Evolutionary conservation across 2,797 vertebrate species (phyloP).

Genomic region (Caiman crocodilus): DNA sequence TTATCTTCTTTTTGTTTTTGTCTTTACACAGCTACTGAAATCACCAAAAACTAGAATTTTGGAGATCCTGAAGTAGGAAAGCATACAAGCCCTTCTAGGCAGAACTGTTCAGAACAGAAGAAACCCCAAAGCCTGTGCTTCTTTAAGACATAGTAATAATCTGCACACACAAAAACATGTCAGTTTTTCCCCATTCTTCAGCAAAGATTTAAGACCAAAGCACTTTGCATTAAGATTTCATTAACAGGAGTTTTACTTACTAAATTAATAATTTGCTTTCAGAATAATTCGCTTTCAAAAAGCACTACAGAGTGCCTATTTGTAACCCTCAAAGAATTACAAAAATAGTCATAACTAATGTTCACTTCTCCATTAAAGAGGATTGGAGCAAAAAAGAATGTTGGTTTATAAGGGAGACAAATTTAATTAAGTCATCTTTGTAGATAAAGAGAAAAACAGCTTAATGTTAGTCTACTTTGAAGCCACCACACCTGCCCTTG

Average conservation of each 20-base stretch:
- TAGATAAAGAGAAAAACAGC: background rate
- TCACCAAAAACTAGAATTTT: background rate
- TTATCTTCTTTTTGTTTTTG: background rate
- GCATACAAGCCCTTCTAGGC: background rate
- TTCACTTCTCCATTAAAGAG: slow-evolving; percentile 55
- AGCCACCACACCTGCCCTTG: background rate
- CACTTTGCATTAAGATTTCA: slow-evolving; percentile 55
- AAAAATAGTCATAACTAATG: slow-evolving; percentile 57
- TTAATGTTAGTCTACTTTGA: slow-evolving; percentile 46
- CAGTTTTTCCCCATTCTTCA: slow-evolving; percentile 39
- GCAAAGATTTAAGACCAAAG: slow-evolving; percentile 51
- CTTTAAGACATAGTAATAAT: background rate
- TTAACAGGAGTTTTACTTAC: slow-evolving; percentile 72
- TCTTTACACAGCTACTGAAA: background rate
- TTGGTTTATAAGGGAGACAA: slow-evolving; percentile 68
- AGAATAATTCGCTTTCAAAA: slow-evolving; percentile 37
- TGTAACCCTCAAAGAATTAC: slow-evolving; percentile 69
- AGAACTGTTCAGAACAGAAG: slow-evolving; percentile 22
- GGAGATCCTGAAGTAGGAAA: background rate
- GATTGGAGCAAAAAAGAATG: slow-evolving; percentile 62
- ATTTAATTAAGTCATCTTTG: slow-evolving; percentile 67
- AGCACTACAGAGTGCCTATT: slow-evolving; percentile 73
- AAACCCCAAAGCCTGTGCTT: background rate
- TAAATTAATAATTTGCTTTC: too few species aligned
- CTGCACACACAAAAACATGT: background rate